Conservation (phyloP, 2,113 vertebrate genomes). For the Origma solitaria region DNA sequence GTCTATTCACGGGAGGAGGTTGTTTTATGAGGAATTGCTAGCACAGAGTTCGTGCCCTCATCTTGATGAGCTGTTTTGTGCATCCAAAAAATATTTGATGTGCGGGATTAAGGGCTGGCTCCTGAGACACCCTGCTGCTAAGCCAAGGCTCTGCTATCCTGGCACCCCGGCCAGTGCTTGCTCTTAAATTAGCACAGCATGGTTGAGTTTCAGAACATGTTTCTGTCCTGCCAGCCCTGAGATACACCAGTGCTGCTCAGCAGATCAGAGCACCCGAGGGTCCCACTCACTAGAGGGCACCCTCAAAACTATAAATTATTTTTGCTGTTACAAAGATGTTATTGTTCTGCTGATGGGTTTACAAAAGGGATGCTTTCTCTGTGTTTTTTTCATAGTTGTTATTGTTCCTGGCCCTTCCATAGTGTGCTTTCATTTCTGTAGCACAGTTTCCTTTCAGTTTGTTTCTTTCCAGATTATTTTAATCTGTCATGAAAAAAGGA, state of each 20-base stretch:
- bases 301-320: background rate
- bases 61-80: background rate
- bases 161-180: background rate
- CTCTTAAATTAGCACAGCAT: background rate
- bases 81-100: background rate
- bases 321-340: background rate
- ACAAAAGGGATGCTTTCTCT: background rate
- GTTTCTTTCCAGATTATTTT: background rate
- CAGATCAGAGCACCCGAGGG: background rate
- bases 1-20: background rate
- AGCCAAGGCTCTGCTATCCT: background rate
- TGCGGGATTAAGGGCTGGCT: background rate
- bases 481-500: background rate
- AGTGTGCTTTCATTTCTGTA: background rate
- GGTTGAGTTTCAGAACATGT: background rate
- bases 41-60: background rate
- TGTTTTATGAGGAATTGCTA: background rate
- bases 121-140: background rate
- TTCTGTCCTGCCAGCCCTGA: background rate
- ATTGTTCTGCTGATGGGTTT: background rate
- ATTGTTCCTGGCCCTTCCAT: background rate
- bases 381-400: background rate
- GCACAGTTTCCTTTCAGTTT: background rate
- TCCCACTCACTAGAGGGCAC: background rate
- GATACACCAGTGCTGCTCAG: background rate